Base-by-base conservation (phyloP, 2,888 invertebrate genomes). In the Caenorhabditis sp. region DNA sequence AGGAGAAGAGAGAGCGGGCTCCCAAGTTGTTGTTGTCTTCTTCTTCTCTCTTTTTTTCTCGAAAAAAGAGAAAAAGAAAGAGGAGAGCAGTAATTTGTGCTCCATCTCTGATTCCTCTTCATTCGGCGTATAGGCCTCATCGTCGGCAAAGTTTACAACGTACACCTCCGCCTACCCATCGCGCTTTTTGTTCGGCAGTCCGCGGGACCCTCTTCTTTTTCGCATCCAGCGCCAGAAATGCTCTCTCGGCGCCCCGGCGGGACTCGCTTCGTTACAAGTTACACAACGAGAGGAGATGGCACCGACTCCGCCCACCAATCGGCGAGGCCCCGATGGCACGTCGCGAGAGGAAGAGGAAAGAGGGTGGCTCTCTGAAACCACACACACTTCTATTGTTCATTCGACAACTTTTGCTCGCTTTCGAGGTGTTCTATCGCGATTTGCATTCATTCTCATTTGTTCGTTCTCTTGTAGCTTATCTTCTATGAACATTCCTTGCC, bases 171-270 rank as follows among this genome's bases (percentile, higher is more conserved):
- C 74, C 74, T 74, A 74, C 74, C 74, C 88, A 59, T 88, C 86
- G 37, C 85, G 82, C 66, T 82, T 82, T 78, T 83, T 85, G 50
- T 85, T 85, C 15, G 83, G n/a, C n/a, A n/a, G n/a, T n/a, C n/a
- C 82, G 48, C 66, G 72, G 45, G 66, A 26, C 35, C 56, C 53
- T 53, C 41, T 41, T 56, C 56, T 58, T 63, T 59, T 50, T 37
- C 65, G 45, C 46, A 55, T 61, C 73, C 35, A 17, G 11, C 43
- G n/a, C 30, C n/a, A 15, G 37, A 20, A 30, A 24, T 62, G 50
- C 32, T 62, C 48, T 72, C 53, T 72, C 43, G 45, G 30, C 43
- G 20, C 43, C 26, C 9, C 2, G 22, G 27, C 11, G 32, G 35
- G 39, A 17, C 41, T 41, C 50, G 43, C 30, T 65, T 65, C 56